phyloP scores from a whole-genome alignment of 2,888 invertebrate genomes.

The Lepidochrysops patricia region DNA sequence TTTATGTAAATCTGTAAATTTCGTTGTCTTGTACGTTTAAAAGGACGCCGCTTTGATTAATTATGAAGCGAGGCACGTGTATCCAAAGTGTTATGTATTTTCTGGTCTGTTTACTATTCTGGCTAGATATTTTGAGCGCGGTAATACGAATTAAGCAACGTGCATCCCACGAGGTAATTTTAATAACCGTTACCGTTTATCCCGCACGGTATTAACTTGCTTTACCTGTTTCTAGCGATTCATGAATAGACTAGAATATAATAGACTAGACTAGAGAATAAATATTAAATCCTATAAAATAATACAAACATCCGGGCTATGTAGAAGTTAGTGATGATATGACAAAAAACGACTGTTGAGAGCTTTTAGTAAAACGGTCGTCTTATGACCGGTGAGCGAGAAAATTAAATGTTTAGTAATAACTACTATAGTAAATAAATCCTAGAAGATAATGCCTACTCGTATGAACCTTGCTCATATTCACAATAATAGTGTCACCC shows the following conservation, averaged over 20 bases:
- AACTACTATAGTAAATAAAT: too few species aligned
- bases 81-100: constrained; percentile 1
- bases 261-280: not conserved
- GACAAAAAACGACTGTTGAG: too few species aligned
- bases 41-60: constrained; percentile 7
- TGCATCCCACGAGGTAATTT: not conserved
- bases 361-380: too few species aligned
- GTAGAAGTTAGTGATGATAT: too few species aligned
- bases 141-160: constrained; percentile 1
- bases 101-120: constrained; percentile 11
- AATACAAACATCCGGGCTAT: too few species aligned
- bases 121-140: constrained; percentile 9
- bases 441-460: too few species aligned
- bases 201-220: not conserved
- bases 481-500: too few species aligned
- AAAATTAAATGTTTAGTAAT: too few species aligned
- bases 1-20: not conserved
- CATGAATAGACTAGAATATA: not conserved
- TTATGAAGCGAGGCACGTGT: constrained; percentile 6
- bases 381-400: too few species aligned
- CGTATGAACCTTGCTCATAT: too few species aligned
- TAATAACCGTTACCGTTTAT: not conserved
- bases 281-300: not conserved
- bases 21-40: not conserved
- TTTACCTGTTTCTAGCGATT: not conserved